Evolutionary conservation across 2,113 vertebrate genomes (phyloP), one percentile per base, ranked within the genome.

Genomic region (Zosterops japonicus): DNA sequence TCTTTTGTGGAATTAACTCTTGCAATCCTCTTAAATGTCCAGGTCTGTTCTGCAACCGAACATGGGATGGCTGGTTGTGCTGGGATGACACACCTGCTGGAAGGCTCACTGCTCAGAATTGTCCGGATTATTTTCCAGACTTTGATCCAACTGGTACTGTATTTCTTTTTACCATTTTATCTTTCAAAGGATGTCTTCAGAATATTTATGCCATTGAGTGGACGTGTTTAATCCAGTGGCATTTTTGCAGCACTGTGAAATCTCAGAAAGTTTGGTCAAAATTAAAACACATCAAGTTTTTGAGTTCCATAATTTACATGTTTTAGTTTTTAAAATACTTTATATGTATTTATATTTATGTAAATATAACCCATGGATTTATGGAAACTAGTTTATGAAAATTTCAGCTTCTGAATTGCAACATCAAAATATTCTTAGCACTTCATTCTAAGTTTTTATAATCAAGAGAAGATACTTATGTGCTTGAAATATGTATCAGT

Each of bases 21-120:
- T 71, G 29, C 33, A 36, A 91, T 93, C 25, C 70, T 85, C 76
- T 79, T 92, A 25, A 89, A 93, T 61, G 33, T 11, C 74, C 84
- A 99, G 99, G 98, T 82, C 86, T 87, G 4, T 98, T 98, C 65
- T 99, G 99, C 97, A 98, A 98, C 79, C 97, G 97, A 14, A 98
- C 98, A 2, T 99, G 99, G 99, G 99, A 99, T 17, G 99, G 99
- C 49, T 98, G 98, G 98, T 67, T 99, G 57, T 99, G 99, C 91
- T 99, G 99, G 99, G 98, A 98, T 4, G 98, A 99, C 93, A 98
- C 99, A 0, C 98, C 98, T 7, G 98, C 98, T 59, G 99, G 99
- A 77, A 98, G 93, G 3, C 72, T 97, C 9, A 96, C 98, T 55
- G 97, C 97, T 55, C 98, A 99, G 94, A 95, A 98, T 93, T 99